Evolutionary conservation across 2,113 vertebrate genomes (phyloP).

Genomic region (Columba livia): DNA sequence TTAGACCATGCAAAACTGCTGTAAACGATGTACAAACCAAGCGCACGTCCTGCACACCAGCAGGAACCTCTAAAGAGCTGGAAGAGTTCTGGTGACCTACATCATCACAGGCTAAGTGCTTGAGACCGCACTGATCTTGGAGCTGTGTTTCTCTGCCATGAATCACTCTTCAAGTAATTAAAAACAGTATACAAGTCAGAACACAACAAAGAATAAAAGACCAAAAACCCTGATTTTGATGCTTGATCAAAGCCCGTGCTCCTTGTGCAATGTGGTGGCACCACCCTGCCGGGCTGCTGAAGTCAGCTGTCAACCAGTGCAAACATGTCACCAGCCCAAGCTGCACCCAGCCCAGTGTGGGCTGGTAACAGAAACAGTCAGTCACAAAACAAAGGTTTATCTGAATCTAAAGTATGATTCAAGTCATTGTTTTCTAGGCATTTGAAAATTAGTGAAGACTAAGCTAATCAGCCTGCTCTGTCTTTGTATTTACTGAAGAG

Average conservation of each 20-base stretch:
- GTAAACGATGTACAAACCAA: neutral
- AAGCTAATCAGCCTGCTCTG: neutral
- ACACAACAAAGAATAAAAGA: slow-evolving; percentile 22
- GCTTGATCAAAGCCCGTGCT: slow-evolving; percentile 3
- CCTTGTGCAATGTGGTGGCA: neutral
- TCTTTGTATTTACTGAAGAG: neutral
- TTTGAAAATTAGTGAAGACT: neutral
- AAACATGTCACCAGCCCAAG: neutral
- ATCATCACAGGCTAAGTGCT: neutral
- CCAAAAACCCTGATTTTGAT: neutral
- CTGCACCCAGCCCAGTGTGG: neutral
- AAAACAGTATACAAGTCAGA: slow-evolving; percentile 25
- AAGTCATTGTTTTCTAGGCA: neutral
- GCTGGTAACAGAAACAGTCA: neutral
- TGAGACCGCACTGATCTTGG: neutral
- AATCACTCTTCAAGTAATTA: slow-evolving; percentile 28
- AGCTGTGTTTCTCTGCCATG: neutral
- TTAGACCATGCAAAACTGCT: neutral
- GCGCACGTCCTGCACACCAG: neutral
- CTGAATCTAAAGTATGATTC: neutral
- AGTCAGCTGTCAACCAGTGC: neutral
- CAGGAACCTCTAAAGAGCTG: neutral
- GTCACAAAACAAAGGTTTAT: neutral
- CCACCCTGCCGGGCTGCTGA: neutral
- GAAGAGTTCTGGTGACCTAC: neutral